Base-by-base conservation (phyloP, 2,113 vertebrate genomes). In the Ctenodactylus gundi region DNA sequence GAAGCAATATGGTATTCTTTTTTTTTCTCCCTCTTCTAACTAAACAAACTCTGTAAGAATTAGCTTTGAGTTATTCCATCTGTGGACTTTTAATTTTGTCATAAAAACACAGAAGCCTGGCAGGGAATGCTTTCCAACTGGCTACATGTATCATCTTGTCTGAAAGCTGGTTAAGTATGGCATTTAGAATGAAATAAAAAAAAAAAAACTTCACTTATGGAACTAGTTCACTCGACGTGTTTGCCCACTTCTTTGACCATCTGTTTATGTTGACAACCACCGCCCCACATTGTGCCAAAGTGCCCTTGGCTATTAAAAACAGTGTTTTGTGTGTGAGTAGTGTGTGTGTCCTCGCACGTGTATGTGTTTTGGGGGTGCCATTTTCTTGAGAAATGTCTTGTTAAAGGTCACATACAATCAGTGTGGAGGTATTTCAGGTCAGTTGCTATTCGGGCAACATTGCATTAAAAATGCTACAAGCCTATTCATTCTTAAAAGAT, bases 201-300 rank as follows among this genome's bases (percentile, higher is more conserved):
- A n/a, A n/a, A 98, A 98, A 96, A 97, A 97, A 93, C 97, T 98
- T 98, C 95, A 58, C 98, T 98, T 98, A 98, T 98, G 98, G 98
- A 98, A 98, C 97, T 97, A 97, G 97, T 98, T 98, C 97, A 94
- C 97, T 96, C 55, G 41, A 97, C 97, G 97, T 98, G 98, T 98
- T 98, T 98, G 98, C 98, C 98, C 98, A 98, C 98, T 98, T 98
- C 98, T 98, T 98, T 98, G 98, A 98, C 98, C 98, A 99, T 99
- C 98, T 99, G 98, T 97, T 98, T 98, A 97, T 98, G 98, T 98
- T 98, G 98, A 98, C 98, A 99, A 95, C 98, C 98, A 98, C 98
- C 97, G 98, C 98, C 98, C 98, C 91, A 65, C 97, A 95, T 98
- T 97, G 98, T 98, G 98, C 98, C 98, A 98, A 98, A 98, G 97